Evolutionary conservation across 2,888 invertebrate genomes (phyloP).

Genomic region (Vesta saturnalis): DNA sequence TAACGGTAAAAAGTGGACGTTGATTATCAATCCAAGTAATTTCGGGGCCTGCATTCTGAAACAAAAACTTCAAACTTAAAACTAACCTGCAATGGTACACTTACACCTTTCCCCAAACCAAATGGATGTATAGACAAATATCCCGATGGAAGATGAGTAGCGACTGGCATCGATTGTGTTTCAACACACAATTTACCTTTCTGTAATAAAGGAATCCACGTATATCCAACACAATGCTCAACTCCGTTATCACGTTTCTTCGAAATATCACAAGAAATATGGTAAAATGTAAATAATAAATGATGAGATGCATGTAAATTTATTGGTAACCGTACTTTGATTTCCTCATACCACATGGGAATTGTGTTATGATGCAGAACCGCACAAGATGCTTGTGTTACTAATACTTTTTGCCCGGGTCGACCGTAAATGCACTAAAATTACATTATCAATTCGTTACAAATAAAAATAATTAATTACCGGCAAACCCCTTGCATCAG

Average conservation of each 20-base stretch:
- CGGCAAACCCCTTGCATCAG: constrained; percentile 75
- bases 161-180: constrained; percentile 84
- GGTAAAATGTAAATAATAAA: constrained; percentile 93
- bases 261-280: constrained; percentile 91
- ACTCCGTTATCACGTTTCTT: constrained; percentile 78
- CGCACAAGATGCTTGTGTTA: constrained; percentile 76
- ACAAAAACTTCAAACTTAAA: constrained; percentile 47
- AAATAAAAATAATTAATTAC: constrained; percentile 61
- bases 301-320: constrained; percentile 89
- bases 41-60: constrained; percentile 87
- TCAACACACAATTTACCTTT: constrained; percentile 89
- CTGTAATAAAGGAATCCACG: constrained; percentile 89
- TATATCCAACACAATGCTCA: constrained; percentile 90
- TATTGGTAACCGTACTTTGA: constrained; percentile 90
- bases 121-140: constrained; percentile 91
- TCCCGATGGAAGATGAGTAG: constrained; percentile 86
- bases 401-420: constrained; percentile 72
- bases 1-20: constrained; percentile 85
- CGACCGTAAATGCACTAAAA: constrained; percentile 79
- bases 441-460: background rate
- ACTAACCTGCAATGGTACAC: constrained; percentile 47
- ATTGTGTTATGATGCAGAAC: constrained; percentile 91
- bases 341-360: constrained; percentile 93
- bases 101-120: constrained; percentile 91
- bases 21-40: constrained; percentile 95